Conservation (phyloP, 2,797 vertebrate genomes). For the Etheostoma nigrum region DNA sequence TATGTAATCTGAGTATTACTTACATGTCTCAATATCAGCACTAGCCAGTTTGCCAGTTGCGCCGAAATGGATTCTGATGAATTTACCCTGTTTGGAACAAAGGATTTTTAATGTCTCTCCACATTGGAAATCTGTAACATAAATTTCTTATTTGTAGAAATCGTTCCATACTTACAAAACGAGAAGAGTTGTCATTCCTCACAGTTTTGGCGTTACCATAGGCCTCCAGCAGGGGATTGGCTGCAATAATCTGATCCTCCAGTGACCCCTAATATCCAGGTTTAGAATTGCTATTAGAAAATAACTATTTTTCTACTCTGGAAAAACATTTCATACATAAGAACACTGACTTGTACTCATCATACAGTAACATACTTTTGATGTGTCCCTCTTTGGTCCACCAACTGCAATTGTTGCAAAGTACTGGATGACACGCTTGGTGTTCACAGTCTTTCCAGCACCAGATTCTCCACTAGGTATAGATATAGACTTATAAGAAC, state of each 20-base stretch:
- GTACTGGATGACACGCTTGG: slow-evolving; percentile 87
- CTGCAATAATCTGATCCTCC: slow-evolving; percentile 82
- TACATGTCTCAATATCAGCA: slow-evolving; percentile 93
- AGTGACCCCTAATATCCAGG: not conserved
- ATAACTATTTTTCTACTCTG: not conserved
- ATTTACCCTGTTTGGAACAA: slow-evolving; percentile 84
- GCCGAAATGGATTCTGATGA: slow-evolving; percentile 82
- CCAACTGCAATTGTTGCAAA: slow-evolving; percentile 81
- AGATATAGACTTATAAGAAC: slow-evolving; percentile 26
- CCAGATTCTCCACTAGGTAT: slow-evolving; percentile 82
- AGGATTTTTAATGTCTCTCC: not conserved
- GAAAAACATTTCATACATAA: too few relatives aligned
- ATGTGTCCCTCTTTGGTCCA: slow-evolving; percentile 67
- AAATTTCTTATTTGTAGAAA: not conserved
- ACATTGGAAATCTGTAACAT: not conserved
- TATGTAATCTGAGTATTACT: slow-evolving; percentile 56
- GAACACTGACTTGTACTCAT: not conserved
- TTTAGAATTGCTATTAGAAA: slow-evolving; percentile 9
- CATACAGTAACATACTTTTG: slow-evolving; percentile 23
- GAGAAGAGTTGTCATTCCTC: slow-evolving; percentile 94
- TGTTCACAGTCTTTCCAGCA: slow-evolving; percentile 88
- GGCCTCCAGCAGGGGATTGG: slow-evolving; percentile 91
- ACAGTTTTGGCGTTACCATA: slow-evolving; percentile 93
- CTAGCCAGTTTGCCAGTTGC: slow-evolving; percentile 90
- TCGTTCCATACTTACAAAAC: slow-evolving; percentile 84